A percentile compares a stretch with the other conserved stretches of the same genome.
Evolutionary conservation across 2,888 invertebrate species (phyloP).

Genomic region (Rhagonycha lutea): DNA sequence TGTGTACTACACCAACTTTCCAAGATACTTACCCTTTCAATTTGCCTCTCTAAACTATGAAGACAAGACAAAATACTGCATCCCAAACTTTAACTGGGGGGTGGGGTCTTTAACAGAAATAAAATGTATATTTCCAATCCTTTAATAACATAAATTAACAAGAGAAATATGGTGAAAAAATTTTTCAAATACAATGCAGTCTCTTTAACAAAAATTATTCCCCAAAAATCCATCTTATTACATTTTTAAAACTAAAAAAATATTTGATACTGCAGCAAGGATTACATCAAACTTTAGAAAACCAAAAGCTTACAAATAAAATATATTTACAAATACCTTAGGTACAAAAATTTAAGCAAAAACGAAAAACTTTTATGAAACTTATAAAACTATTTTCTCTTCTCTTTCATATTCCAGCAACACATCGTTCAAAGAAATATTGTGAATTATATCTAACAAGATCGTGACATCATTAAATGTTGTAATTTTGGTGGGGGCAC

Average conservation of each 20-base stretch:
- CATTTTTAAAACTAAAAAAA: not conserved
- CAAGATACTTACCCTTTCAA: no score
- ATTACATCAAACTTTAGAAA: not conserved
- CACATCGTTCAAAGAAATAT: conserved; percentile 47
- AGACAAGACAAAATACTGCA: no score
- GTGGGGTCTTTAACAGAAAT: not conserved
- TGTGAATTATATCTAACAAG: conserved; percentile 53
- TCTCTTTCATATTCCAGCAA: conserved; percentile 25
- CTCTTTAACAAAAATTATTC: not conserved
- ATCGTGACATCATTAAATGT: conserved; percentile 51
- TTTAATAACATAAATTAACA: not conserved
- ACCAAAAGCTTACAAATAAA: not conserved
- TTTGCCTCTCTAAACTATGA: no score
- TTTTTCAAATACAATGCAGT: not conserved
- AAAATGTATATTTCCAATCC: not conserved
- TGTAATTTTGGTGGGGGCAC: conserved; percentile 50
- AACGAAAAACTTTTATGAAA: not conserved
- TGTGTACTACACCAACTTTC: no score
- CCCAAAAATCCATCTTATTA: not conserved
- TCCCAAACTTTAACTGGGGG: no score
- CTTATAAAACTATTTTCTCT: not conserved
- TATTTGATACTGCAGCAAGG: not conserved
- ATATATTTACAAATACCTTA: not conserved
- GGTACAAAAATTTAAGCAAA: not conserved
- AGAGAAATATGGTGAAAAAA: not conserved